Evolutionary conservation across 2,113 vertebrate species (phyloP), one percentile per base, ranked within the genome.

Genomic region (Ranitomeya variabilis): DNA sequence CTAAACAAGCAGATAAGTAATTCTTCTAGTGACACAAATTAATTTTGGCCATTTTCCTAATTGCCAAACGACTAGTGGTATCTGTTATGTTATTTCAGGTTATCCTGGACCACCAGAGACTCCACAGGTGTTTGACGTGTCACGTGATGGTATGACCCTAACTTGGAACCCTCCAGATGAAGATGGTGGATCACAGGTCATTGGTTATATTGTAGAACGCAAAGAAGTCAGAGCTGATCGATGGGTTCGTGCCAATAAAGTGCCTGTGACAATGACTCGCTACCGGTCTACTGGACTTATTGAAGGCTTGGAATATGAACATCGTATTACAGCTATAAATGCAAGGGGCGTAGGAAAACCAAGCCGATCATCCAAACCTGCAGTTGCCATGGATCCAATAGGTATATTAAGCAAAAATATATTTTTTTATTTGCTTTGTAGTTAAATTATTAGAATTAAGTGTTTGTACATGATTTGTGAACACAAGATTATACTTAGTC

Each of bases 301-400:
- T 21, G 98, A 99, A 93, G 97, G 98, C 87, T 93, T 99, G 80
- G 98, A 99, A 93, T 99, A 99, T 89, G 98, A 99, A 91, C 98
- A 99, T 90, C 96, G 98, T 90, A 92, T 99, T 90, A 98, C 95
- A 76, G 98, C 97, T 87, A 96, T 99, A 90, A 99, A 99, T 86
- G 92, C 95, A 86, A 96, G 97, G 95, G 98, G 98, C 55, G 90
- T 93, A 87, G 96, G 98, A 91, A 99, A 99, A 94, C 97, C 98
- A 77, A 98, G 98, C 85, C 96, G 97, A 86, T 94, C 95, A 87
- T 99, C 97, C 54, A 99, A 98, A 92, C 95, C 97, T 86, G 95
- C 92, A 14, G 95, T 99, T 51, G 98, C 98, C 89, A 97, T 96
- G 92, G 98, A 99, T 96, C 98, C 97, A 88, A 97, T 99, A 80